Percentiles rank a stretch among this genome's conserved stretches.
Conservation (phyloP, 2,888 invertebrate species). For the Cerastis leucographa region DNA sequence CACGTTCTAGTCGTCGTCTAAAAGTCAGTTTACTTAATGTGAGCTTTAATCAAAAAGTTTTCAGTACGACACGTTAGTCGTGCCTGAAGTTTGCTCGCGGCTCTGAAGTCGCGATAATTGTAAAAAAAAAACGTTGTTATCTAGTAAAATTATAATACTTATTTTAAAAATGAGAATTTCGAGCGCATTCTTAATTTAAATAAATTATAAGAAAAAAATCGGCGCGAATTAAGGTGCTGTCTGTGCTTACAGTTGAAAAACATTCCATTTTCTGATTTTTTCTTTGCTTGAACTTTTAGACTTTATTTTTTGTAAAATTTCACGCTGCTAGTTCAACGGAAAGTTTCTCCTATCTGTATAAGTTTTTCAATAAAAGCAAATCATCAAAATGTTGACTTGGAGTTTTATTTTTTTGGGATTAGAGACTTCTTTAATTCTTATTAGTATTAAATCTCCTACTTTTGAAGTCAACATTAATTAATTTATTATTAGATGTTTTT, state of each 20-base stretch:
- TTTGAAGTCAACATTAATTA: too few species aligned
- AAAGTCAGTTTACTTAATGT: conserved; percentile 29
- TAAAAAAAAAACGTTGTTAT: too few species aligned
- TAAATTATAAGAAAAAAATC: neutral
- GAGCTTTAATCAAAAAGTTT: conserved; percentile 50
- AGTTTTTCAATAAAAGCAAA: too few species aligned
- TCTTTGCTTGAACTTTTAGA: neutral
- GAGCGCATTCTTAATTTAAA: neutral
- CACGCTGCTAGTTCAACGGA: too few species aligned
- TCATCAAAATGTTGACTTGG: too few species aligned
- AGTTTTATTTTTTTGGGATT: too few species aligned
- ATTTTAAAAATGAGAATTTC: too few species aligned
- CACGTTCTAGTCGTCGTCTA: conserved; percentile 22
- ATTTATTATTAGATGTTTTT: too few species aligned
- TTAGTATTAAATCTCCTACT: too few species aligned
- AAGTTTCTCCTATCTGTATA: too few species aligned
- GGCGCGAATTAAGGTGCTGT: neutral
- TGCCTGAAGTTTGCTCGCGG: conserved; percentile 2
- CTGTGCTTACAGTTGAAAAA: neutral
- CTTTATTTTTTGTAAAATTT: neutral
- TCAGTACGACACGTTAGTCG: conserved; percentile 14
- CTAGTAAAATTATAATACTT: too few species aligned
- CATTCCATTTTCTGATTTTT: neutral
- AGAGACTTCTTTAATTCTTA: too few species aligned
- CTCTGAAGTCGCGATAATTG: neutral